Evolutionary conservation across 2,113 vertebrate species (phyloP).

Genomic region (Desmodus rotundus): DNA sequence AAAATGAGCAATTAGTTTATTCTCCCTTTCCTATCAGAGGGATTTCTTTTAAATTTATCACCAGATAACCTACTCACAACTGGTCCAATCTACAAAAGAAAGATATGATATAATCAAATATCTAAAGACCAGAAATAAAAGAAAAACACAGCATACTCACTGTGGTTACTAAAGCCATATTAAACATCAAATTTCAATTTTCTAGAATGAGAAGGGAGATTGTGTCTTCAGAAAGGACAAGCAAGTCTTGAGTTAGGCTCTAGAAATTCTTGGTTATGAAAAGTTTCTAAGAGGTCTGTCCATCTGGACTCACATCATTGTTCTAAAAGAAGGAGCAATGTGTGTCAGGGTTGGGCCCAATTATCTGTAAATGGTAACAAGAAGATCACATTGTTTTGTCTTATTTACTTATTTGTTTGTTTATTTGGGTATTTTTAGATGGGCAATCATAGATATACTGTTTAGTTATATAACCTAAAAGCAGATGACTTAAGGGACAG

Average conservation of each 20-base stretch:
- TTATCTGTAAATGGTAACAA: neutral
- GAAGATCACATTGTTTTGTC: neutral
- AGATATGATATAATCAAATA: neutral
- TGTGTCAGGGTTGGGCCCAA: neutral
- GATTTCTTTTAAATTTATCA: neutral
- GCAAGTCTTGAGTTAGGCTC: neutral
- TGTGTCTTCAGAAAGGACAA: neutral
- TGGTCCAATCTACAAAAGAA: neutral
- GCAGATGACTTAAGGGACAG: neutral
- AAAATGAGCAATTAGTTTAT: neutral
- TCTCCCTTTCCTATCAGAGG: neutral
- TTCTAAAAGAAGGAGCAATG: neutral
- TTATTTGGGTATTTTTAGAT: neutral
- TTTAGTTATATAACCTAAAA: neutral
- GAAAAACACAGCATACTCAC: neutral
- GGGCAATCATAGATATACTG: neutral
- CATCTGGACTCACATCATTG: neutral
- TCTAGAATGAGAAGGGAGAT: neutral
- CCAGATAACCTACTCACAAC: slow-evolving; percentile 8
- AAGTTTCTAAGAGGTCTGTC: neutral
- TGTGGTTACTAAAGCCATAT: neutral
- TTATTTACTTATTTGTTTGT: neutral
- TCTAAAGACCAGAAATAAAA: slow-evolving; percentile 5
- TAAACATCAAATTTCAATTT: neutral
- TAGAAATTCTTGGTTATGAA: neutral